Percentiles rank a stretch among this genome's conserved stretches.
Evolutionary conservation across 2,888 invertebrate genomes (phyloP).

Genomic region (Malacosoma neustria): DNA sequence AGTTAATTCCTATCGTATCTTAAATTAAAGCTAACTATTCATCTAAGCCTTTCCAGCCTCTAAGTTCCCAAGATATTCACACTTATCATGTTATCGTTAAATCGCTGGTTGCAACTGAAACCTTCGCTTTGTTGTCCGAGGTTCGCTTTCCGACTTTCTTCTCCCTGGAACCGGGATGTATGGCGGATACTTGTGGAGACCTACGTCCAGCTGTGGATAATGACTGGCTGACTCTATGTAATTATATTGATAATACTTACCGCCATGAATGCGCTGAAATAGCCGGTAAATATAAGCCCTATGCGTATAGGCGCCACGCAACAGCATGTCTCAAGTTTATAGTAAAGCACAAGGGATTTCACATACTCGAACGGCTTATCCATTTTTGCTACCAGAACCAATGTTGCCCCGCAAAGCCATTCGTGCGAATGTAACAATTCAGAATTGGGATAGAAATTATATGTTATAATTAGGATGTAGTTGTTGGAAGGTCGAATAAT

Average conservation of each 20-base stretch:
- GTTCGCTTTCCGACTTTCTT: no score
- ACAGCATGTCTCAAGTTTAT: conserved; percentile 40
- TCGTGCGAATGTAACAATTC: conserved; percentile 10
- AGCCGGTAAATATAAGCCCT: conserved; percentile 38
- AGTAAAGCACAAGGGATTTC: conserved; percentile 30
- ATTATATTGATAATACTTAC: conserved; percentile 26
- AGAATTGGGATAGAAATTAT: conserved; percentile 14
- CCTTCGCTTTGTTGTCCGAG: no score
- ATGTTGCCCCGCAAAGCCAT: conserved; percentile 8
- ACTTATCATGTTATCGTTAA: no score
- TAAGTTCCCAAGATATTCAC: no score
- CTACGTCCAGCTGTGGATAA: no score
- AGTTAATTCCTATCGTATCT: no score
- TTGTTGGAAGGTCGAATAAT: conserved; percentile 35
- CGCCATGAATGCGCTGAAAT: conserved; percentile 34
- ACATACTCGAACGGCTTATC: conserved; percentile 30
- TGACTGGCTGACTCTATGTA: no score
- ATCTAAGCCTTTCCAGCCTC: no score
- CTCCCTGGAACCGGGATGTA: no score
- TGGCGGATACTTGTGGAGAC: no score
- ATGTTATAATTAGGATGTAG: conserved; percentile 46
- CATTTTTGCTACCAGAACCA: conserved; percentile 19
- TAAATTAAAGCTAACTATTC: no score
- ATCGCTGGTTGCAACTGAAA: no score
- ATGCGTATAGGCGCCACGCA: conserved; percentile 38